Conservation (phyloP, 2,888 invertebrate genomes). For the Tiphia femorata region DNA sequence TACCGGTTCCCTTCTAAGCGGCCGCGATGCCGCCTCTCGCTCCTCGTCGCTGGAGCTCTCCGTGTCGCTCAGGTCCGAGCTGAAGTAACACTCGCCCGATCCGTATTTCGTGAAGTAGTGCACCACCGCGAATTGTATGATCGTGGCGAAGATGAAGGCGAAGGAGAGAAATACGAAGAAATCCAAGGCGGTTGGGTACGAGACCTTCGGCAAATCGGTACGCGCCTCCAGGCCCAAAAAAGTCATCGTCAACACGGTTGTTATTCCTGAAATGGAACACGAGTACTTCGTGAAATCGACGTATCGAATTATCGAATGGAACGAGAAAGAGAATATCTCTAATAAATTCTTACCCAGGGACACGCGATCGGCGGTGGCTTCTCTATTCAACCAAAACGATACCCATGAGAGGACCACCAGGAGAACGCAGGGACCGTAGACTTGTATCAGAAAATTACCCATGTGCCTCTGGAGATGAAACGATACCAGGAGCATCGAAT, state of each 20-base stretch:
- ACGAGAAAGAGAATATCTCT: too few relatives aligned
- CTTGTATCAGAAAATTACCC: conserved; percentile 90
- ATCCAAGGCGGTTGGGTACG: conserved; percentile 88
- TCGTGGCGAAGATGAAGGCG: conserved; percentile 84
- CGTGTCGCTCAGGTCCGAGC: conserved; percentile 74
- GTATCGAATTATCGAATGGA: too few relatives aligned
- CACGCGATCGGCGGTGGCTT: conserved; percentile 86
- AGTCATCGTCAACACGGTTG: conserved; percentile 88
- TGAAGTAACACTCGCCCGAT: conserved; percentile 83
- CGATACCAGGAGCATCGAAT: conserved; percentile 80
- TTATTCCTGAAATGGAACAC: conserved; percentile 74
- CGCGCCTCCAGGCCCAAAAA: conserved; percentile 85
- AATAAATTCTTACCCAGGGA: conserved; percentile 74
- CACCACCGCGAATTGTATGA: conserved; percentile 87
- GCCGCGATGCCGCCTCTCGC: conserved; percentile 36
- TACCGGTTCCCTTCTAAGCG: conserved; percentile 47
- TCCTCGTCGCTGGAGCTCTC: conserved; percentile 73
- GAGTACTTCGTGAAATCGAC: too few relatives aligned
- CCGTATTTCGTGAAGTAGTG: conserved; percentile 89
- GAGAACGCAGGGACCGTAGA: conserved; percentile 86
- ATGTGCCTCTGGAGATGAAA: conserved; percentile 85
- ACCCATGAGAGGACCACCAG: conserved; percentile 91
- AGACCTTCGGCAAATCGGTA: conserved; percentile 86
- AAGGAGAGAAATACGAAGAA: conserved; percentile 87
- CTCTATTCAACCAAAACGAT: conserved; percentile 87